Evolutionary conservation across 2,797 vertebrate genomes (phyloP).

Genomic region (Echeneis naucrates): DNA sequence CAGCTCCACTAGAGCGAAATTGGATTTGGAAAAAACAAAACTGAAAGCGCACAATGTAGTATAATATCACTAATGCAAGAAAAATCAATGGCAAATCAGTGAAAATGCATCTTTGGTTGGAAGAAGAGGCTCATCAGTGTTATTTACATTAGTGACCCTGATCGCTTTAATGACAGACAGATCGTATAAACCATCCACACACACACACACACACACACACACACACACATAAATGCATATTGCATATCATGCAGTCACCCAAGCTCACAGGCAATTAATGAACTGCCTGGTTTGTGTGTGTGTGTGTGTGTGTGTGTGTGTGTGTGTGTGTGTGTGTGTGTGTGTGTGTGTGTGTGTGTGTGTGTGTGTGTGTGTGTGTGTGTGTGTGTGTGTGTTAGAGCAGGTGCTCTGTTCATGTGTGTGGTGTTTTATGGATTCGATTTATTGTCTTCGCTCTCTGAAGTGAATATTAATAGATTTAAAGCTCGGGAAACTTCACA

Average conservation of each 20-base stretch:
- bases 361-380: slow-evolving; percentile 4
- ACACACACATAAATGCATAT: no score
- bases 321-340: slow-evolving; percentile 27
- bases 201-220: slow-evolving; percentile 6
- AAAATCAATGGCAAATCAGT: slow-evolving; percentile 13
- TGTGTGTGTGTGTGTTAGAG: slow-evolving; percentile 18
- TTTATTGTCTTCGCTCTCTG: slow-evolving; percentile 68
- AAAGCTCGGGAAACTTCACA: slow-evolving; percentile 63
- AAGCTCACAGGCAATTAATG: slow-evolving; percentile 32
- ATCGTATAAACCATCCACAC: neutral
- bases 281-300: slow-evolving; percentile 40
- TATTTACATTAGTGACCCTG: slow-evolving; percentile 8
- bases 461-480: slow-evolving; percentile 81
- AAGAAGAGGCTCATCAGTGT: neutral
- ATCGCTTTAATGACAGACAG: slow-evolving; percentile 5
- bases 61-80: slow-evolving; percentile 14
- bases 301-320: slow-evolving; percentile 11
- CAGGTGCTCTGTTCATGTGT: slow-evolving; percentile 30
- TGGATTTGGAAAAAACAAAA: slow-evolving; percentile 7
- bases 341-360: slow-evolving; percentile 4
- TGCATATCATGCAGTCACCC: neutral
- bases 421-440: slow-evolving; percentile 63
- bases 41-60: slow-evolving; percentile 9
- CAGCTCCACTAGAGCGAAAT: slow-evolving; percentile 3
- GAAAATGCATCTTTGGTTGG: slow-evolving; percentile 15